Evolutionary conservation across 2,113 vertebrate genomes (phyloP).

Genomic region (Sorex araneus): DNA sequence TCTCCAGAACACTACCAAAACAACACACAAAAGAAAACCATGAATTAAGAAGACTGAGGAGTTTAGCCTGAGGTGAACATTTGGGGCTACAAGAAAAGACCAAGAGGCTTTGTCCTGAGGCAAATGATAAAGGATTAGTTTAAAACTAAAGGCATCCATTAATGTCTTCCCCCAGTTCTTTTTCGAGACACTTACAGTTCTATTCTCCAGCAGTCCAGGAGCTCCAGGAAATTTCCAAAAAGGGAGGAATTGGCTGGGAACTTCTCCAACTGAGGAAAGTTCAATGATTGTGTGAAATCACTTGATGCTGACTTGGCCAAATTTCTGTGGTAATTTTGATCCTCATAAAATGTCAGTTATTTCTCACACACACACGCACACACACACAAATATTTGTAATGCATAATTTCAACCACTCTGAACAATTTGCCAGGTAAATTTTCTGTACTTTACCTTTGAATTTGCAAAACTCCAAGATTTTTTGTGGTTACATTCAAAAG

Average conservation of each 20-base stretch:
- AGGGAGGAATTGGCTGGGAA: slow-evolving; percentile 73
- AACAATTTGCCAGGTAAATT: slow-evolving; percentile 87
- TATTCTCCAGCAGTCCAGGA: slow-evolving; percentile 59
- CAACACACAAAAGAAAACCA: neutral
- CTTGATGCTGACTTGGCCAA: slow-evolving; percentile 85
- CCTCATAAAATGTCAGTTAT: slow-evolving; percentile 88
- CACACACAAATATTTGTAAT: slow-evolving; percentile 85
- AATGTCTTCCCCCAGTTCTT: slow-evolving; percentile 2
- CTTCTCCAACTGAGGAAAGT: slow-evolving; percentile 82
- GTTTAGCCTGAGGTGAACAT: neutral
- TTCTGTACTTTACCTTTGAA: slow-evolving; percentile 82
- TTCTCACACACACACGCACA: slow-evolving; percentile 74
- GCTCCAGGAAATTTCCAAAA: slow-evolving; percentile 76
- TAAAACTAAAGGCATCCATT: neutral
- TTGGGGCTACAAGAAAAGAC: neutral
- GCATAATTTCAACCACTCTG: slow-evolving; percentile 86
- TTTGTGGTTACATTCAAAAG: slow-evolving; percentile 78
- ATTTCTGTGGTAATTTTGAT: slow-evolving; percentile 89
- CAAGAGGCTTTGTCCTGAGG: neutral
- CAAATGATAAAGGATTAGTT: slow-evolving; percentile 40
- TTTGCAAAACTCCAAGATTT: slow-evolving; percentile 83
- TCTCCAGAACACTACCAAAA: slow-evolving; percentile 20
- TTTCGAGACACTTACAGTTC: slow-evolving; percentile 19
- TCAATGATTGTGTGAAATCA: slow-evolving; percentile 81
- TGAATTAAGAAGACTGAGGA: neutral